Percentiles rank a stretch among this genome's conserved stretches.
Evolutionary conservation across 2,888 invertebrate species (phyloP).

Genomic region (Leptopilina syphax): DNA sequence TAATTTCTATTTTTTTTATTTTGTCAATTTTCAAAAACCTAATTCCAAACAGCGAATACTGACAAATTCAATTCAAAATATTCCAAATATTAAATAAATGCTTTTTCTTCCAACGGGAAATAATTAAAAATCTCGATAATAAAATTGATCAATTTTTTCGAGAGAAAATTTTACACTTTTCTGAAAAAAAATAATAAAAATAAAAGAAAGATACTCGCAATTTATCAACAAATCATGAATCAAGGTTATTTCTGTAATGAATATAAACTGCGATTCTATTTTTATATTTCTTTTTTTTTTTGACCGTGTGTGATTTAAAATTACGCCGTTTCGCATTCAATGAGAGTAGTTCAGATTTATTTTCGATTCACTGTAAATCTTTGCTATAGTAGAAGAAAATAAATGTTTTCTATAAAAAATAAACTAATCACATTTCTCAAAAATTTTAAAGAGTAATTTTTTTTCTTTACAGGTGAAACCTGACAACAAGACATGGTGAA

Average conservation of each 20-base stretch:
- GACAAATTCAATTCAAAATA: too few relatives aligned
- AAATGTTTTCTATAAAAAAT: neutral
- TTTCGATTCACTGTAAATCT: too few relatives aligned
- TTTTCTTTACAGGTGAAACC: slow-evolving; percentile 49
- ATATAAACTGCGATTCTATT: neutral
- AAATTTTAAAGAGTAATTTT: neutral
- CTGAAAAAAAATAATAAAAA: neutral
- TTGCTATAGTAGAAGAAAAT: too few relatives aligned
- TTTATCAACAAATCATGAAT: neutral
- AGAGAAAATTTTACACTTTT: neutral
- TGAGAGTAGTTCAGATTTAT: too few relatives aligned
- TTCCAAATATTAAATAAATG: too few relatives aligned
- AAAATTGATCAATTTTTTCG: neutral
- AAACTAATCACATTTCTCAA: neutral
- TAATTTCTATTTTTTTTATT: too few relatives aligned
- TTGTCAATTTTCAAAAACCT: too few relatives aligned
- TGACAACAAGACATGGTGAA: slow-evolving; percentile 78
- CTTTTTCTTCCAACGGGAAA: too few relatives aligned
- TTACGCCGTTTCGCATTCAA: neutral
- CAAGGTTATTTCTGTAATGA: slow-evolving; percentile 4
- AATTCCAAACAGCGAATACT: too few relatives aligned
- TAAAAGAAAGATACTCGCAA: neutral
- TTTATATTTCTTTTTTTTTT: neutral
- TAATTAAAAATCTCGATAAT: too few relatives aligned
- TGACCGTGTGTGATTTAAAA: neutral